Evolutionary conservation across 2,888 invertebrate species (phyloP), one percentile per base, ranked within the genome.

Genomic region (Andrena bicolor): DNA sequence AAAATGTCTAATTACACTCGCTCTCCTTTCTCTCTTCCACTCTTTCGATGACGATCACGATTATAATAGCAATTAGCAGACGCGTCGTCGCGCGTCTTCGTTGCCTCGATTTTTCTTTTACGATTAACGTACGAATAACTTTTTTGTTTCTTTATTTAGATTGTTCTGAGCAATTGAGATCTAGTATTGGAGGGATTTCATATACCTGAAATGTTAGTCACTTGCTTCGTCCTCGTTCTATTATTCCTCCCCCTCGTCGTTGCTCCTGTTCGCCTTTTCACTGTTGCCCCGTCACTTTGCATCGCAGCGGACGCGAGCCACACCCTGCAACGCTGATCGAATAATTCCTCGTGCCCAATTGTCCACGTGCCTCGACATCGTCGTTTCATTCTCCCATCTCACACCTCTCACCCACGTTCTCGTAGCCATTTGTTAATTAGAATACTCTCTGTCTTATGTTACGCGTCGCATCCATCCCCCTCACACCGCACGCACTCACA

Each of bases 121-220:
- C 76, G 73, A 87, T 82, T 89, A 88, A 78, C 83, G 82, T 82
- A 84, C 56, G 56, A 56, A 56, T 88, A 89, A 81, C 80, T 70
- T 80, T 76, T 78, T 83, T 80, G 69, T 70, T 28, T 63, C 56
- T 60, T 80, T 74, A 83, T 23, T 68, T 82, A 88, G 86, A 86
- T 88, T 86, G 88, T 91, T 91, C 90, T 92, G 92, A 92, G 92
- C 92, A 92, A 92, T 92, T 91, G 91, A 91, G 90, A 92, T 91
- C 89, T 87, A 89, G 83, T 89, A 90, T 90, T 92, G 92, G 92
- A 92, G 91, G 92, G 92, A 92, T 85, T 89, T 87, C 79, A 84
- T 90, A 84, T 89, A 87, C 86, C 86, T 89, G 86, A 87, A 87
- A 82, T 75, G 80, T 88, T 86, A 82, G 85, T 86, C 83, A 83